These are phyloP conservation scores for Calyptomena viridis DNA, from an alignment of 2,113 vertebrate genomes.

Conservation along the genomic window DNA sequence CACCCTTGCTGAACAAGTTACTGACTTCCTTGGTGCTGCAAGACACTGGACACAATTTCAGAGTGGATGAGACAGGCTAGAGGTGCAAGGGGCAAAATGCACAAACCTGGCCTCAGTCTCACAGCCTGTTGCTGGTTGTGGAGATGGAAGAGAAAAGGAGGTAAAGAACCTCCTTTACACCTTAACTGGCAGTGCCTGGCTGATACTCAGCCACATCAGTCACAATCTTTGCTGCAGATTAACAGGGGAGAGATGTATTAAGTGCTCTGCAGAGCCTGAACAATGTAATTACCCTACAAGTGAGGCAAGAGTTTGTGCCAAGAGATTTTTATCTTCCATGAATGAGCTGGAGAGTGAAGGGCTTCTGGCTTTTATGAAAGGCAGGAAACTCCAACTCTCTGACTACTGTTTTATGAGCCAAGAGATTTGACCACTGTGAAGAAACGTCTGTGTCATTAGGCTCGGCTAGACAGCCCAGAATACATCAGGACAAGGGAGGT, in stretches of 20 bases:
- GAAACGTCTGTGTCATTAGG: constrained; percentile 42
- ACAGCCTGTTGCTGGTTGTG: fast-evolving
- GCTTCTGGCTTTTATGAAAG: constrained; percentile 52
- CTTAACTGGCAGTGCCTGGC: not conserved
- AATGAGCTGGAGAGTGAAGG: constrained; percentile 41
- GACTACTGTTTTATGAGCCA: constrained; percentile 48
- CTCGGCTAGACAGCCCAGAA: constrained; percentile 21
- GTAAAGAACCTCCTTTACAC: not conserved
- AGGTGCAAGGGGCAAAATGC: not conserved
- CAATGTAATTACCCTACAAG: constrained; percentile 43
- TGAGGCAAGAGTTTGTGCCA: constrained; percentile 54
- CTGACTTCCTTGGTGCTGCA: not conserved
- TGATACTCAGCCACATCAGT: not conserved
- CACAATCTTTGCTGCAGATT: not conserved
- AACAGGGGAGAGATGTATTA: not conserved
- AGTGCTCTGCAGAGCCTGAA: not conserved
- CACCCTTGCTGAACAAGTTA: not conserved
- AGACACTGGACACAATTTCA: not conserved
- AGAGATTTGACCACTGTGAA: constrained; percentile 50
- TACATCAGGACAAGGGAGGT: not conserved
- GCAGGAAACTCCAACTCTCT: constrained; percentile 55
- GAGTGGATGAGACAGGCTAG: not conserved
- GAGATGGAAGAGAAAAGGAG: not conserved
- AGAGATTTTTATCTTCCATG: constrained; percentile 68
- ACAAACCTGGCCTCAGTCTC: not conserved